These are phyloP conservation scores for Medauroidea extradentata DNA, from an alignment of 1,140 invertebrate species.

Conservation along the genomic window DNA sequence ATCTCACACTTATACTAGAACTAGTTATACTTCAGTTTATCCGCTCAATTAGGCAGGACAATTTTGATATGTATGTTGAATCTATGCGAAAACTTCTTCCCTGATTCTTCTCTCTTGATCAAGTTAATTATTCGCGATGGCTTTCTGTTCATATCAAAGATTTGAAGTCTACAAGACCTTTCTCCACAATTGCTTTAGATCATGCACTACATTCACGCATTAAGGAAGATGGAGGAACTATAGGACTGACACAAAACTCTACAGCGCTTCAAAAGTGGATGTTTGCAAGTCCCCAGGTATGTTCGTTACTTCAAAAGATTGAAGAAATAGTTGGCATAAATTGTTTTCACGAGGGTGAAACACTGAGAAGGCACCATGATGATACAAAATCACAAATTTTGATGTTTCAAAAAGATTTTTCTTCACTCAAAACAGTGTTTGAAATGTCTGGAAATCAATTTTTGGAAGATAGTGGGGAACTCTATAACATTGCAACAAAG, in stretches of 20 bases:
- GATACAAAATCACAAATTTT: too few relatives aligned
- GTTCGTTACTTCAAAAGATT: neutral
- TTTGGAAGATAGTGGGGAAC: too few relatives aligned
- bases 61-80: neutral
- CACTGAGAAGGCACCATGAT: too few relatives aligned
- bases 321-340: too few relatives aligned
- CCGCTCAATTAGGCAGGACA: too few relatives aligned
- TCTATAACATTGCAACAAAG: too few relatives aligned
- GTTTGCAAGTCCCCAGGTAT: slow-evolving; percentile 12
- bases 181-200: slow-evolving; percentile 21
- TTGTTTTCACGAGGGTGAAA: too few relatives aligned
- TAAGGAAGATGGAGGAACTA: slow-evolving; percentile 17
- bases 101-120: slow-evolving; percentile 5
- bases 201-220: slow-evolving; percentile 23
- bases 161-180: slow-evolving; percentile 5
- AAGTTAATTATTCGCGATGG: slow-evolving; percentile 13
- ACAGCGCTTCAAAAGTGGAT: slow-evolving; percentile 4
- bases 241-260: slow-evolving; percentile 7
- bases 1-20: too few relatives aligned
- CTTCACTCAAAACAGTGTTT: too few relatives aligned
- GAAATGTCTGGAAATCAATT: too few relatives aligned
- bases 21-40: too few relatives aligned
- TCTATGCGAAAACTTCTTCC: neutral
- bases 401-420: too few relatives aligned
- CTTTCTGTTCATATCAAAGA: neutral